Evolutionary conservation across 2,888 invertebrate species (phyloP).

Genomic region (Taphrorychus bicolor): DNA sequence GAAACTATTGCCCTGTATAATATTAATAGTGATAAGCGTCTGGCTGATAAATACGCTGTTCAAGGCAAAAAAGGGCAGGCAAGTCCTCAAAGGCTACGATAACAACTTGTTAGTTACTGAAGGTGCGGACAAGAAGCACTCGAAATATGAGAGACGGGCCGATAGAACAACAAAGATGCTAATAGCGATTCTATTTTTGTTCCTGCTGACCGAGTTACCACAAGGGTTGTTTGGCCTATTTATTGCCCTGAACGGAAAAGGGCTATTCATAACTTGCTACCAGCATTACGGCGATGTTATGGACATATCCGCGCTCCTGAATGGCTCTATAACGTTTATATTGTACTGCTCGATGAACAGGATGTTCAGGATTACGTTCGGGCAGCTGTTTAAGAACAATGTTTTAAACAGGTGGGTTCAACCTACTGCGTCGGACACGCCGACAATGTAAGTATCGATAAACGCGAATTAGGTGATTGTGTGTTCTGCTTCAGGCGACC

Average conservation of each 20-base stretch:
- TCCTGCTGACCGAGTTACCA: slow-evolving; percentile 89
- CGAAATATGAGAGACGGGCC: slow-evolving; percentile 75
- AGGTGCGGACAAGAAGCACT: slow-evolving; percentile 41
- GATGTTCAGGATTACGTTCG: slow-evolving; percentile 86
- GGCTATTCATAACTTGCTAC: slow-evolving; percentile 83
- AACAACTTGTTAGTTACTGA: slow-evolving; percentile 20
- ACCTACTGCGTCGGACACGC: slow-evolving; percentile 68
- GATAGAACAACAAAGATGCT: slow-evolving; percentile 91
- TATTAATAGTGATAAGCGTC: slow-evolving; percentile 75
- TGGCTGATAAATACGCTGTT: slow-evolving; percentile 77
- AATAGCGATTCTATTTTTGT: slow-evolving; percentile 83
- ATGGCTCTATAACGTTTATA: slow-evolving; percentile 92
- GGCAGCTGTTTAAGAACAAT: slow-evolving; percentile 73
- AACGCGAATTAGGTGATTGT: not conserved
- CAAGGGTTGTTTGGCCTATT: slow-evolving; percentile 67
- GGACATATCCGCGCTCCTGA: slow-evolving; percentile 88
- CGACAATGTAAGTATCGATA: slow-evolving; percentile 67
- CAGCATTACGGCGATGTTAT: slow-evolving; percentile 83
- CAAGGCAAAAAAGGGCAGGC: slow-evolving; percentile 77
- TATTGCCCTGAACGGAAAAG: slow-evolving; percentile 69
- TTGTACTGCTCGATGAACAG: slow-evolving; percentile 94
- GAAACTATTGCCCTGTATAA: slow-evolving; percentile 80
- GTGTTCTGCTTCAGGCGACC: no score
- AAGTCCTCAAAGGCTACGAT: slow-evolving; percentile 71
- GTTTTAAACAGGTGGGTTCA: slow-evolving; percentile 68